Base-by-base conservation (phyloP, 2,888 invertebrate species). In the Uropetala carovei region DNA sequence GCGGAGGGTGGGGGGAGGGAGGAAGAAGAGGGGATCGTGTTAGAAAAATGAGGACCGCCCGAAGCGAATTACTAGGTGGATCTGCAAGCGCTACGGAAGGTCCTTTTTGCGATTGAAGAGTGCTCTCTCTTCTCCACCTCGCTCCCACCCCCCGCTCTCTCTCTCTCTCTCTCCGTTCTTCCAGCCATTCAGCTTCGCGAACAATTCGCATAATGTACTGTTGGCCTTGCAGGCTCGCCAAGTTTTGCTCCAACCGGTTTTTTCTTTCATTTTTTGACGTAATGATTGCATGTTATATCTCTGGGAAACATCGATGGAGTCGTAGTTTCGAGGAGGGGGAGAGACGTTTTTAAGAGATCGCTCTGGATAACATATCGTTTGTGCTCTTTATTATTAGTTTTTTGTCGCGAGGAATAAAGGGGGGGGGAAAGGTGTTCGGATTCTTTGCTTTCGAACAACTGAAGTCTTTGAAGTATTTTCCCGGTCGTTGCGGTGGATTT, bases 131-230 rank as follows among this genome's bases (percentile, higher is more conserved):
- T 83, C 18, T 9, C 56, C 56, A 56, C 30, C 83, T n/a, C 57
- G 14, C 30, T 4, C 56, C 43, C 57, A 8, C 18, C 1, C n/a
- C 56, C 0, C 56, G 16, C 83, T 57, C 57, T 3, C 56, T 83
- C 13, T 64, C 43, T 89, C 64, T 64, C 83, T 83, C 59, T 58
- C 84, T 22, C 86, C 4, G 30, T 43, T 82, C 22, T 14, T 5
- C 27, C 75, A n/a, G n/a, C 22, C 57, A 57, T 60, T 60, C 86
- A 60, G 75, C 22, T 75, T 10, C 22, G 75, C 64, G 89, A 68
- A 89, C 89, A 89, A 89, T 89, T 89, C 89, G 89, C 89, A 89
- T 83, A 83, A 83, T 57, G 64, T 68, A 64, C 89, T 64, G 64
- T 89, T 68, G 89, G 89, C 89, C 89, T 89, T 83, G 83, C 30